Base-by-base conservation (phyloP, 2,113 vertebrate species). In the Chaenocephalus aceratus region DNA sequence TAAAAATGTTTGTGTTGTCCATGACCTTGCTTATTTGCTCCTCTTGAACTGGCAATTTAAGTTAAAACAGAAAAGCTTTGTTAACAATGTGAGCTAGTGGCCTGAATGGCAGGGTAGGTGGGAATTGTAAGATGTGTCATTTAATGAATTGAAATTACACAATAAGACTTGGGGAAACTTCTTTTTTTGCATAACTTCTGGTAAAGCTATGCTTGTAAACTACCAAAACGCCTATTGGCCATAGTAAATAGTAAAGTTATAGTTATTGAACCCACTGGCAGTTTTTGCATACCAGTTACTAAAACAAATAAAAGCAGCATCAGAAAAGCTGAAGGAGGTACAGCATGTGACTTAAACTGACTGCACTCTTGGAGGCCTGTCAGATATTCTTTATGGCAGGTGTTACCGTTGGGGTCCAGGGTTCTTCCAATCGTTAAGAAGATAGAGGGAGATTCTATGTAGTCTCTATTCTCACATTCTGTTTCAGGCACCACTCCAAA, bases 401-500 rank as follows among this genome's bases (percentile, higher is more conserved):
- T 3, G 46, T 84, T 88, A 84, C 90, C 75, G 10, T 36, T 2
- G 1, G 34, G 72, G 86, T 81, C 75, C 86, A 84, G 83, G 68
- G 75, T 79, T 77, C 83, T 30, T 81, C 77, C 80, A 81, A 86
- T 91, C 88, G 41, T 89, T 88, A 73, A 23, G 53, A 51, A 88
- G 88, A 89, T 85, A 48, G 70, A 70, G 48, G 52, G 54, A 86
- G 86, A 91, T 91, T 84, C 87, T 85, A 89, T 86, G 23, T 46
- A 75, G 86, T 81, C 85, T 86, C 86, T 89, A 75, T 69, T 87
- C 68, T 79, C 71, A 56, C 86, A 87, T 78, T 83, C 68, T 82
- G 77, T 62, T 85, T 56, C 64, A 53, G 49, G 69, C 69, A 60
- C 34, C 59, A 12, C 61, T 75, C 62, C 57, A 68, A 72, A 41